A percentile compares a stretch with the other conserved stretches of the same genome.
These are phyloP conservation scores for Asarcornis scutulata DNA, from an alignment of 2,113 vertebrate genomes.

Conservation along the genomic window DNA sequence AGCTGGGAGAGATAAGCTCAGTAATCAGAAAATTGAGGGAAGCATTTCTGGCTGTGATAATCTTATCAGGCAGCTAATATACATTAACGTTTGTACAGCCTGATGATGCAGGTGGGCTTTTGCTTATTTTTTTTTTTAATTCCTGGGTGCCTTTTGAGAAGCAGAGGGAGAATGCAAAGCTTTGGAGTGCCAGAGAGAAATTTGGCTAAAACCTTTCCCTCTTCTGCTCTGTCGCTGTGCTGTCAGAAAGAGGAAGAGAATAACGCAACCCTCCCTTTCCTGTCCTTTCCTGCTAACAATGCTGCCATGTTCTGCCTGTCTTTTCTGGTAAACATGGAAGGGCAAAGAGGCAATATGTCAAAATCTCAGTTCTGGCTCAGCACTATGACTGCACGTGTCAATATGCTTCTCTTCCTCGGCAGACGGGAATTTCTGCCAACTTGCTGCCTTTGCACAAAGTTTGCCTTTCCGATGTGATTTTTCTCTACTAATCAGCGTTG, in stretches of 20 bases:
- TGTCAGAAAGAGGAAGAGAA: background rate
- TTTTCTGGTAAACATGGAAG: background rate
- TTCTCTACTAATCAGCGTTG: background rate
- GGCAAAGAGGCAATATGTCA: background rate
- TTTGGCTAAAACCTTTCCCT: background rate
- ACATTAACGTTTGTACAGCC: slow-evolving; percentile 63
- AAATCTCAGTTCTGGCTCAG: background rate
- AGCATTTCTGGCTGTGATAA: slow-evolving; percentile 75
- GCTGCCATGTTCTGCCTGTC: background rate
- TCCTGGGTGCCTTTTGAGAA: slow-evolving; percentile 8
- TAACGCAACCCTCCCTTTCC: background rate
- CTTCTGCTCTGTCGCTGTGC: background rate
- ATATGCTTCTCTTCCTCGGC: background rate
- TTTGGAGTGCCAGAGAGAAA: background rate
- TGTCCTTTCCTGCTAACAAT: background rate
- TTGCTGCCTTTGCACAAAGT: background rate
- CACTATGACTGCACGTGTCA: background rate
- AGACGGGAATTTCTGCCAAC: background rate
- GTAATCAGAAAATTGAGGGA: slow-evolving; percentile 79
- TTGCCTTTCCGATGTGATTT: background rate
- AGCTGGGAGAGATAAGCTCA: slow-evolving; percentile 66
- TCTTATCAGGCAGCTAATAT: slow-evolving; percentile 71
- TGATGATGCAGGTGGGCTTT: slow-evolving; percentile 54
- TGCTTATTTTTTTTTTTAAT: background rate
- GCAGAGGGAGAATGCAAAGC: background rate